Conservation (phyloP, 2,888 invertebrate species). For the Sphaerophoria taeniata region DNA sequence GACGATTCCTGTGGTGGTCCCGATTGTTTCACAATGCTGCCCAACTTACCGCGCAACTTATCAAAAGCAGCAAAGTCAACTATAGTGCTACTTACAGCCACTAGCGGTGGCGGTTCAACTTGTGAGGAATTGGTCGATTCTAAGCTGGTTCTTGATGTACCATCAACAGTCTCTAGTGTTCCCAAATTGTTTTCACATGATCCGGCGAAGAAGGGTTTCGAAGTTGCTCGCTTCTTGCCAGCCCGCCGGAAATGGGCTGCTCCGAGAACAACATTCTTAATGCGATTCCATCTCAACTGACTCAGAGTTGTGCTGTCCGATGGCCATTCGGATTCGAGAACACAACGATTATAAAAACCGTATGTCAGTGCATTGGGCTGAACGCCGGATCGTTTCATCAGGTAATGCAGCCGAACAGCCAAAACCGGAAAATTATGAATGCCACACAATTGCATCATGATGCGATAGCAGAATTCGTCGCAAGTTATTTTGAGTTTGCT, state of each 20-base stretch:
- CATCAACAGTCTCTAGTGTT: slow-evolving; percentile 82
- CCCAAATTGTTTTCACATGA: slow-evolving; percentile 82
- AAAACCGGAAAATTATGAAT: slow-evolving; percentile 96
- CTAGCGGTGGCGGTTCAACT: slow-evolving; percentile 70
- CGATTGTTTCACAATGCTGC: slow-evolving; percentile 87
- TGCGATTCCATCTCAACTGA: slow-evolving; percentile 95
- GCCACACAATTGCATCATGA: slow-evolving; percentile 99
- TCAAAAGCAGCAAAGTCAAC: slow-evolving; percentile 85
- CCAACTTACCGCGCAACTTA: slow-evolving; percentile 85
- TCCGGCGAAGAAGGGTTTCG: slow-evolving; percentile 80
- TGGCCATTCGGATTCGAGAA: slow-evolving; percentile 98
- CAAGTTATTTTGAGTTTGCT: slow-evolving; percentile 93
- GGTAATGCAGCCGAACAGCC: slow-evolving; percentile 94
- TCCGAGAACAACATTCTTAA: slow-evolving; percentile 95
- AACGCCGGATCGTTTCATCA: slow-evolving; percentile 96
- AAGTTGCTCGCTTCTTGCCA: slow-evolving; percentile 85
- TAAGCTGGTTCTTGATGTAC: slow-evolving; percentile 82
- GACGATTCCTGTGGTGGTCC: slow-evolving; percentile 79
- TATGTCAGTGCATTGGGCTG: slow-evolving; percentile 99
- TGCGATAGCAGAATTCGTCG: slow-evolving; percentile 98
- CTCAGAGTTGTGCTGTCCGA: slow-evolving; percentile 89
- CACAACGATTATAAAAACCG: slow-evolving; percentile 91
- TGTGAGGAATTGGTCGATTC: slow-evolving; percentile 80
- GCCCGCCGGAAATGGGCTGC: slow-evolving; percentile 94
- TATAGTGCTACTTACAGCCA: slow-evolving; percentile 74